Base-by-base conservation (phyloP, 2,113 vertebrate genomes). In the Mirza zaza region DNA sequence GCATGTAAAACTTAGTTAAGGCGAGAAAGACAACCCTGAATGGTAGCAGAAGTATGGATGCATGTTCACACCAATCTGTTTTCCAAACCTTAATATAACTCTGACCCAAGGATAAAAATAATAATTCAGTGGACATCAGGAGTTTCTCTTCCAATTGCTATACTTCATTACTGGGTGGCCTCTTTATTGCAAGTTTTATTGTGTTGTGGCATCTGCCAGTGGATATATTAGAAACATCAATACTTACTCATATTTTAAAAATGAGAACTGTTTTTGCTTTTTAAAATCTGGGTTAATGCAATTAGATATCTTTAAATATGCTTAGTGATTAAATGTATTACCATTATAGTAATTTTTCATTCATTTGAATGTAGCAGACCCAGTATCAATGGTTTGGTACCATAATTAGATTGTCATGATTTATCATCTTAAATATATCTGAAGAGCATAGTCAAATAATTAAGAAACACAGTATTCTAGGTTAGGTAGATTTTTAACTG, bases 21-120 rank as follows among this genome's bases (percentile, higher is more conserved):
- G 91, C 9, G n/a, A 96, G 39, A 94, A 80, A 83, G 67, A 94
- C 87, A 81, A 92, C 86, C 59, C 59, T 95, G 67, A n/a, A 92
- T 97, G 92, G 85, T 91, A 94, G 76, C 95, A 98, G 97, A 96
- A 98, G 95, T 98, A 76, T 97, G 94, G 65, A 13, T 97, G 65
- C 80, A 83, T 93, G 68, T 83, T 97, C 90, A 93, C 81, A 10
- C 61, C 50, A 92, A 34, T 90, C 48, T 52, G 10, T 86, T 96
- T 90, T 95, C 48, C 42, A 52, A 70, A 89, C 48, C 21, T 34
- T 95, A 81, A 63, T 34, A 63, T 95, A 63, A 96, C 61, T 39
- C 59, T 36, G 90, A 82, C 42, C 23, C 18, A 29, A 97, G 15
- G 39, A 48, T 85, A 86, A 95, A 50, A 90, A 81, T 27, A 25